Evolutionary conservation across 2,888 invertebrate genomes (phyloP).

Genomic region (Ichneumoninae sp.): DNA sequence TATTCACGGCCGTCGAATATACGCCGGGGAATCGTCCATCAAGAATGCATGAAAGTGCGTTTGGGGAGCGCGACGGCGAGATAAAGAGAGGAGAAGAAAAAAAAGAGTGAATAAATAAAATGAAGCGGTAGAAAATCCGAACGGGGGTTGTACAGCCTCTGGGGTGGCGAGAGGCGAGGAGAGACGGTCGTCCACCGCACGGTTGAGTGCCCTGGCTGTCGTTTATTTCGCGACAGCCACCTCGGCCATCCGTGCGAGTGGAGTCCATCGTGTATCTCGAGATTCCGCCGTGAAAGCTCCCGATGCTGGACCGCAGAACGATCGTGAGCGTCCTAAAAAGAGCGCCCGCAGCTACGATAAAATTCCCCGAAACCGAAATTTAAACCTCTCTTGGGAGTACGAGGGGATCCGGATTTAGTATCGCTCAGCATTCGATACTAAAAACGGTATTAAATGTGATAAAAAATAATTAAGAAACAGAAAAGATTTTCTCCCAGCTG

Average conservation of each 20-base stretch:
- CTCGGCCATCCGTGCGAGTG: conserved; percentile 15
- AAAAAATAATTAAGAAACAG: conserved; percentile 7
- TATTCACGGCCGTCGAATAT: conserved; percentile 16
- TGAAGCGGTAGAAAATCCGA: conserved; percentile 43
- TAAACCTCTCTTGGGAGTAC: background rate
- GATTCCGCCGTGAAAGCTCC: background rate
- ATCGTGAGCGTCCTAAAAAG: conserved; percentile 1
- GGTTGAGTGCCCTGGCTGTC: conserved; percentile 34
- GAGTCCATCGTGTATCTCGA: conserved; percentile 21
- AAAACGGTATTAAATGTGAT: background rate
- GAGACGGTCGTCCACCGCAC: background rate
- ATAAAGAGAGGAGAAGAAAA: conserved; percentile 5
- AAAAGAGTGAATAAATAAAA: conserved; percentile 50
- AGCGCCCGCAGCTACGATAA: background rate
- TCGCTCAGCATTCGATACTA: background rate
- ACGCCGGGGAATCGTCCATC: conserved; percentile 26
- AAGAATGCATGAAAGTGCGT: conserved; percentile 36
- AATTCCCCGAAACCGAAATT: background rate
- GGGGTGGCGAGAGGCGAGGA: background rate
- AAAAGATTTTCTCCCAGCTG: conserved; percentile 15
- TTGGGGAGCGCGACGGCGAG: conserved; percentile 1
- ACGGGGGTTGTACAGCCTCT: conserved; percentile 12
- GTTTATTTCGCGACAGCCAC: conserved; percentile 43
- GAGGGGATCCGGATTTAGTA: background rate
- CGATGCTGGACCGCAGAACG: background rate